Conservation (phyloP, 2,797 vertebrate species). For the Strix occidentalis region DNA sequence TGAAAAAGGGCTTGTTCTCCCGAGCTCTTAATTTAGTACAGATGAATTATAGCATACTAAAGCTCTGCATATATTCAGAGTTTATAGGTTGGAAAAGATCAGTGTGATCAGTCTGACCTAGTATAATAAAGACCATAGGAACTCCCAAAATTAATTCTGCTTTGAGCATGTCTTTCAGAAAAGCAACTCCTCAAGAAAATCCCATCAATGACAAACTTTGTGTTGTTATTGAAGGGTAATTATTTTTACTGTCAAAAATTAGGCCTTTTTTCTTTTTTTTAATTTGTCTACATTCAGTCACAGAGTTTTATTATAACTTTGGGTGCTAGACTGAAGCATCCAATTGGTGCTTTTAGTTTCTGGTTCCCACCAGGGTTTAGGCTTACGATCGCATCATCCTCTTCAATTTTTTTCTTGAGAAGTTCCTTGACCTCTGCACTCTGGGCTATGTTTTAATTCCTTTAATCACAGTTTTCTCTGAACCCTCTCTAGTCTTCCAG, state of each 20-base stretch:
- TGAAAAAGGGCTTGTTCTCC: neutral
- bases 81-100: neutral
- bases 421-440: neutral
- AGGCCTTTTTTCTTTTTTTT: neutral
- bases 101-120: neutral
- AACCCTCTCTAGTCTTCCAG: neutral
- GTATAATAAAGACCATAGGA: neutral
- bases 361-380: neutral
- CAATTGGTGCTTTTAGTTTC: neutral
- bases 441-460: neutral
- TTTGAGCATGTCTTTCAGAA: neutral
- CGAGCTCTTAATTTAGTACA: neutral
- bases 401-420: neutral
- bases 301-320: neutral
- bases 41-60: neutral
- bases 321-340: neutral
- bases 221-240: neutral
- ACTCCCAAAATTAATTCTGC: neutral
- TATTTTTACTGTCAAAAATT: neutral
- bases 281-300: neutral
- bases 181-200: neutral
- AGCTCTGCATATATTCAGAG: neutral
- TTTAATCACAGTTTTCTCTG: neutral
- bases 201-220: neutral
- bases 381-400: neutral